Percentiles rank a stretch among this genome's conserved stretches.
Conservation (phyloP, 2,797 vertebrate species). For the Oreortyx pictus region DNA sequence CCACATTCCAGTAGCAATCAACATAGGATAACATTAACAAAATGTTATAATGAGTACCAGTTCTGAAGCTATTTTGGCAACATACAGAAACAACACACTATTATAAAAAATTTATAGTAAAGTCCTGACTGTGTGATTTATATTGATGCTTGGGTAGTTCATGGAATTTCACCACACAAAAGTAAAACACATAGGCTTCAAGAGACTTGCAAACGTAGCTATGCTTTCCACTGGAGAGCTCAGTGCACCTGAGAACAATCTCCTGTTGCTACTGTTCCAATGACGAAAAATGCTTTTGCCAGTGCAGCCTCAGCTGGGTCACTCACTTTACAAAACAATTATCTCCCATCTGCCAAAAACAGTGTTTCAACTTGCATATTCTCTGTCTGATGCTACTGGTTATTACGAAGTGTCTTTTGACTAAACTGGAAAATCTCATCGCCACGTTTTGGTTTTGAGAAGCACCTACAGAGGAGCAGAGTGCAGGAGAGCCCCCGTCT, state of each 20-base stretch:
- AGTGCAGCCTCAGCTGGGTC: not conserved
- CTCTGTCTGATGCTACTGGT: not conserved
- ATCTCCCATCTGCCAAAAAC: not conserved
- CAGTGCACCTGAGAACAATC: not conserved
- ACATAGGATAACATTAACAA: not conserved
- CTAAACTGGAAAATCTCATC: not conserved
- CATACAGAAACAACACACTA: accelerated
- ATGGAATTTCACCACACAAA: not conserved
- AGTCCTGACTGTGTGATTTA: not conserved
- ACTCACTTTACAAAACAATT: not conserved
- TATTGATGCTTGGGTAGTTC: not conserved
- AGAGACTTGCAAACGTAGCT: not conserved
- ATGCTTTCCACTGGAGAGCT: not conserved
- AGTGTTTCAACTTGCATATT: not conserved
- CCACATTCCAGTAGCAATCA: not conserved
- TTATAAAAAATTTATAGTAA: not conserved
- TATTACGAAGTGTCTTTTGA: not conserved
- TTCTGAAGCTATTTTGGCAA: not conserved
- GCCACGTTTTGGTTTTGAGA: not conserved
- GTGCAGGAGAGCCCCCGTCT: not conserved
- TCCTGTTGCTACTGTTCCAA: not conserved
- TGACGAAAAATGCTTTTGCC: not conserved
- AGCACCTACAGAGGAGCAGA: not conserved
- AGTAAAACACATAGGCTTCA: not conserved
- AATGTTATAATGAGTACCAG: not conserved